Evolutionary conservation across 2,888 invertebrate genomes (phyloP).

Genomic region (Venustoraphidia nigricollis): DNA sequence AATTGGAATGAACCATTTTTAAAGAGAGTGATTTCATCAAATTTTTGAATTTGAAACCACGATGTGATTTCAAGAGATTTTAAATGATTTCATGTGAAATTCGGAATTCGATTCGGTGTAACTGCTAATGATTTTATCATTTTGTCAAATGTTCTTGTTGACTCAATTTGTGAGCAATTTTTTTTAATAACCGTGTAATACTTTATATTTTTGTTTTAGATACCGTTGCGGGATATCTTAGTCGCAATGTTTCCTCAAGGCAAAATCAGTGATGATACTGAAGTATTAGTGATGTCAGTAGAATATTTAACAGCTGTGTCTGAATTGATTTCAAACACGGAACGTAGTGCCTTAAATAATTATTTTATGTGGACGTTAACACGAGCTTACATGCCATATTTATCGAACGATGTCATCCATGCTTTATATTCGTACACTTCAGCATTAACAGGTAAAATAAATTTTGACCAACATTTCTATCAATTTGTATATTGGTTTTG

Average conservation of each 20-base stretch:
- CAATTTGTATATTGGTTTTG: too few species aligned
- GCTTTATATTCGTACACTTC: conserved; percentile 19
- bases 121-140: too few species aligned
- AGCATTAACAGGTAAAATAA: conserved; percentile 20
- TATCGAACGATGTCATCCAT: conserved; percentile 27
- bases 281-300: conserved; percentile 32
- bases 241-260: conserved; percentile 31
- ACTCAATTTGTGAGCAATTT: too few species aligned
- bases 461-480: too few species aligned
- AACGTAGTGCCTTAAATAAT: conserved; percentile 35
- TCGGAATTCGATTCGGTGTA: too few species aligned
- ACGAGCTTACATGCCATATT: conserved; percentile 33
- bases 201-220: conserved; percentile 19
- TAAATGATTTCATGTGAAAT: too few species aligned
- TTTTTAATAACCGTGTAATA: too few species aligned
- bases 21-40: too few species aligned
- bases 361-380: conserved; percentile 42
- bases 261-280: conserved; percentile 31
- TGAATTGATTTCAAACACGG: conserved; percentile 32
- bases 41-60: too few species aligned
- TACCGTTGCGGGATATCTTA: conserved; percentile 30
- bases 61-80: not conserved
- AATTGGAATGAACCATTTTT: not conserved
- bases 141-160: too few species aligned
- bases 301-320: conserved; percentile 36